Evolutionary conservation across 2,797 vertebrate genomes (phyloP), one percentile per base, ranked within the genome.

Genomic region (Schizopygopsis malacanthus): DNA sequence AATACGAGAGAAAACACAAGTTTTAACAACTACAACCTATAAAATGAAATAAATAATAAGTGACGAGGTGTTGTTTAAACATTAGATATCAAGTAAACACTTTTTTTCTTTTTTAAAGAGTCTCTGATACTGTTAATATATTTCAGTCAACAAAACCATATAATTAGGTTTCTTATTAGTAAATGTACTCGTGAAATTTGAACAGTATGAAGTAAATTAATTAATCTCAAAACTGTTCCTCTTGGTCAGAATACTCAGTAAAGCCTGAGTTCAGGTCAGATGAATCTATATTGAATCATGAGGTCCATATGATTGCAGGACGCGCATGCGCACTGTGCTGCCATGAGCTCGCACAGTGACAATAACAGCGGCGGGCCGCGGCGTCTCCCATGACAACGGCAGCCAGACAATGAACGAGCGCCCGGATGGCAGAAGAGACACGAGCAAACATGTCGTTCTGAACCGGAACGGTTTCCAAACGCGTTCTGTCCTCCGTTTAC

Each of bases 331-430:
- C 85, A 78, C 25, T 41, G 6, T n/a, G 37, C 43, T 22, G 45
- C 16, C 37, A 37, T 37, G 71, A 82, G 59, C 80, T 20, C 18
- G 72, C 63, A 47, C 82, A 86, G 80, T 39, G 72, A 86, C 85
- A 78, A 82, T 78, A 87, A 33, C 84, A 65, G 73, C 71, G 67
- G 47, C 47, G 52, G 85, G 61, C 69, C 72, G 37, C 33, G 76
- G 75, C 61, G 81, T 85, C 78, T 67, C 79, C 52, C 81, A 18
- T 73, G 79, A 80, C 80, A 85, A 79, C 86, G 22, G 16, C 75
- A 20, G 73, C 61, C 79, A 71, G 22, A 87, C 86, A 84, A 85
- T 82, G 78, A 81, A 33, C 18, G 59, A 56, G 80, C 50, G 67
- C 10, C 54, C 76, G 28, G 65, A 4, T 47, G 80, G 13, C 39